A percentile compares a stretch with the other conserved stretches of the same genome.
Conservation (phyloP, 1,140 invertebrate genomes). For the Drosophila bifasciata region DNA sequence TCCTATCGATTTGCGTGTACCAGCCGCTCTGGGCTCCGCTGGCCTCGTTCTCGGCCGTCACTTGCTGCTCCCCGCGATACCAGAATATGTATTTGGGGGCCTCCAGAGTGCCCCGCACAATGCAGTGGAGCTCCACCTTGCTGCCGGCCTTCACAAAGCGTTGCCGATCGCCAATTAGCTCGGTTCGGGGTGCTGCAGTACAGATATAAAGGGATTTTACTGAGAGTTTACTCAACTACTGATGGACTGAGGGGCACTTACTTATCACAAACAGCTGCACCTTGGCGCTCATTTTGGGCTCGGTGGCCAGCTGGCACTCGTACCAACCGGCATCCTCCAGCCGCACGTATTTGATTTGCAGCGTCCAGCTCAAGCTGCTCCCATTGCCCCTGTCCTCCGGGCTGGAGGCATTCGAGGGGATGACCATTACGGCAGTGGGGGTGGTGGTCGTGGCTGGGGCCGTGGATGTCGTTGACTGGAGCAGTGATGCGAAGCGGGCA, state of each 20-base stretch:
- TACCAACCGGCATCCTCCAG: slow-evolving; percentile 88
- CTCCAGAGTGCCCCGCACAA: slow-evolving; percentile 86
- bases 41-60: slow-evolving; percentile 66
- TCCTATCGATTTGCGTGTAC: slow-evolving; percentile 74
- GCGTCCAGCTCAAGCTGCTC: slow-evolving; percentile 92
- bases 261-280: slow-evolving; percentile 88
- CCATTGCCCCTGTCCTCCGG: slow-evolving; percentile 85
- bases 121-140: slow-evolving; percentile 86
- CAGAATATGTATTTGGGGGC: slow-evolving; percentile 87
- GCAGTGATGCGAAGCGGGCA: slow-evolving; percentile 92
- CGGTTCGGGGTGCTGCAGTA: slow-evolving; percentile 85
- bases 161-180: slow-evolving; percentile 86
- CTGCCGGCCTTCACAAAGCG: slow-evolving; percentile 87
- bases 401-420: slow-evolving; percentile 8
- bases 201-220: neutral
- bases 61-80: slow-evolving; percentile 88
- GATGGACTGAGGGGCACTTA: slow-evolving; percentile 81
- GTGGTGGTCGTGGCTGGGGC: slow-evolving; percentile 15
- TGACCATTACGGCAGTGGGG: neutral
- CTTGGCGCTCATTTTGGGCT: slow-evolving; percentile 88
- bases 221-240: neutral
- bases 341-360: slow-evolving; percentile 89
- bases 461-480: slow-evolving; percentile 85
- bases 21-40: slow-evolving; percentile 44
- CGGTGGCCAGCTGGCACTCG: slow-evolving; percentile 90